Evolutionary conservation across 2,113 vertebrate species (phyloP).

Genomic region (Aldabrachelys gigantea): DNA sequence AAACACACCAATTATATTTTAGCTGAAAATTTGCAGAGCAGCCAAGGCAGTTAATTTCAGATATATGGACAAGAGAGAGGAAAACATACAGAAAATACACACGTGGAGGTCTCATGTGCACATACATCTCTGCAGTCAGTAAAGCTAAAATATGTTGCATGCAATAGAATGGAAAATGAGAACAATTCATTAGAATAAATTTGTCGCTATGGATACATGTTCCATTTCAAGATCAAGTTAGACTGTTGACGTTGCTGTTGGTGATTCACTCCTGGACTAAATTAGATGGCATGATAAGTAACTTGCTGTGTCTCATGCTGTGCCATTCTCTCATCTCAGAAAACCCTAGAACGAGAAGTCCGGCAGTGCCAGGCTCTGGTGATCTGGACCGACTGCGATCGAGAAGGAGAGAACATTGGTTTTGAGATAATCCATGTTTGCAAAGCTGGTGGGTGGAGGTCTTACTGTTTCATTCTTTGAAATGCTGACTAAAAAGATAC

Average conservation of each 20-base stretch:
- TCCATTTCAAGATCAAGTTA: not conserved
- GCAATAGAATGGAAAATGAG: slow-evolving; percentile 1
- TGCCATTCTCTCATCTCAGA: slow-evolving; percentile 72
- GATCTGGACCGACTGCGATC: slow-evolving; percentile 98
- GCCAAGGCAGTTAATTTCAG: not conserved
- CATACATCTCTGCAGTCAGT: not conserved
- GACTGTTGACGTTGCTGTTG: not conserved
- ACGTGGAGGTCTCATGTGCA: not conserved
- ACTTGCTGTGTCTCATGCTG: not conserved
- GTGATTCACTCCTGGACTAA: slow-evolving; percentile 30
- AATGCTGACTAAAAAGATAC: not conserved
- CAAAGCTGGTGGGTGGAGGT: slow-evolving; percentile 88
- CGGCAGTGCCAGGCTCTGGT: slow-evolving; percentile 91
- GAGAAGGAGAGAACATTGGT: slow-evolving; percentile 98
- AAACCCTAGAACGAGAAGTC: slow-evolving; percentile 90
- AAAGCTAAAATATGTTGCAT: not conserved
- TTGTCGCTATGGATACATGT: slow-evolving; percentile 17
- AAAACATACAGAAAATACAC: slow-evolving; percentile 18
- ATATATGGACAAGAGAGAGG: not conserved
- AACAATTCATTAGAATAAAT: slow-evolving; percentile 9
- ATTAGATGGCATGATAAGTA: not conserved
- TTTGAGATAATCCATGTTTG: slow-evolving; percentile 96
- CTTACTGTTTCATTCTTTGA: not conserved
- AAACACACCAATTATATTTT: not conserved
- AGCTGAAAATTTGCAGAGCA: not conserved